A percentile compares a stretch with the other conserved stretches of the same genome.
Evolutionary conservation across 2,888 invertebrate genomes (phyloP).

Genomic region (Andrena camellia): DNA sequence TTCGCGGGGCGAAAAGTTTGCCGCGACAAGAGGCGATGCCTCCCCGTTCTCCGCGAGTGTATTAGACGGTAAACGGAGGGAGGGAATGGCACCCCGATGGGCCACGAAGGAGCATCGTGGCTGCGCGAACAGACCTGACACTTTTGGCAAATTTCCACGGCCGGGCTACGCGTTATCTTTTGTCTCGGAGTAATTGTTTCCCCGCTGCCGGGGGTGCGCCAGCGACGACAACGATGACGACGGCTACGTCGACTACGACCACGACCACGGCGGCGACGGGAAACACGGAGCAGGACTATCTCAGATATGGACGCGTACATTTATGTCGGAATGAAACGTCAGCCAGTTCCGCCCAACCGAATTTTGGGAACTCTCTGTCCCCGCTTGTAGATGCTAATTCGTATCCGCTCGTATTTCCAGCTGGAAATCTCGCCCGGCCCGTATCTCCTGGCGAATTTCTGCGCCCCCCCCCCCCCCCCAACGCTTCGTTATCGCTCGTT

Average conservation of each 20-base stretch:
- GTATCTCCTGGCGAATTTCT: constrained; percentile 38
- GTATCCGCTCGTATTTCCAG: constrained; percentile 50
- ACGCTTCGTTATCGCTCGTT: constrained; percentile 35
- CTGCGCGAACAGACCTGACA: constrained; percentile 58
- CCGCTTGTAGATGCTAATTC: constrained; percentile 60
- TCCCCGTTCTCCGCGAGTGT: constrained; percentile 20
- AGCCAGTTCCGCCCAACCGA: constrained; percentile 56
- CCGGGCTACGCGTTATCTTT: constrained; percentile 76
- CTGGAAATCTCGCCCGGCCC: constrained; percentile 38
- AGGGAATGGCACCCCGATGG: constrained; percentile 45
- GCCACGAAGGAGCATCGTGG: constrained; percentile 21
- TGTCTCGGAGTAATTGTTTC: constrained; percentile 80
- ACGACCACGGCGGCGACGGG: background rate
- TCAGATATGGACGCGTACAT: constrained; percentile 69
- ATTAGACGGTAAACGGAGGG: constrained; percentile 23
- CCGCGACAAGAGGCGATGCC: constrained; percentile 4
- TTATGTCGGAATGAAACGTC: constrained; percentile 70
- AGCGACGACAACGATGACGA: constrained; percentile 27
- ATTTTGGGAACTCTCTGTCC: constrained; percentile 50
- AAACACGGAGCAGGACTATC: constrained; percentile 52
- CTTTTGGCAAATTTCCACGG: constrained; percentile 81
- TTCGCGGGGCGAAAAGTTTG: constrained; percentile 39
- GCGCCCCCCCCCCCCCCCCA: too few relatives aligned
- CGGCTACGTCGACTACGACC: constrained; percentile 17
- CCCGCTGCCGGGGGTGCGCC: constrained; percentile 58